Evolutionary conservation across 2,113 vertebrate genomes (phyloP).

Genomic region (Oceanodroma tethys): DNA sequence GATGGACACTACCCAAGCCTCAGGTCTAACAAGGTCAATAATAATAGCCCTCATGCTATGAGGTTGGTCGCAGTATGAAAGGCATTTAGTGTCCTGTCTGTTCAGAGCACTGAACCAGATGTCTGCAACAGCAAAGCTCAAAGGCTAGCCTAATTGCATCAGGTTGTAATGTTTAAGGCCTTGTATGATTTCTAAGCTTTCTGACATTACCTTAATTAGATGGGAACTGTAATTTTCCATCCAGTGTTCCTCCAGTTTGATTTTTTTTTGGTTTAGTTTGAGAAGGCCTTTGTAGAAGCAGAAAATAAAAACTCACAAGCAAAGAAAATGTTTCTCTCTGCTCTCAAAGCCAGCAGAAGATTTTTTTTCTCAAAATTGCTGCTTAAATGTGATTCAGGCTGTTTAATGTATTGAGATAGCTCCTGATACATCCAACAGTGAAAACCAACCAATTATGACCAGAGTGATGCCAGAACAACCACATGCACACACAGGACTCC

Average conservation of each 20-base stretch:
- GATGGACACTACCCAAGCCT: background rate
- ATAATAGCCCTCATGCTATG: background rate
- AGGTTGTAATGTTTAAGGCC: slow-evolving; percentile 12
- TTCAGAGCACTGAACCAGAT: background rate
- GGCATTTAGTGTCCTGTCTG: background rate
- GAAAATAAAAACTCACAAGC: background rate
- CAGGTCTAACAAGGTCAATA: background rate
- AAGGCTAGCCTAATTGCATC: slow-evolving; percentile 28
- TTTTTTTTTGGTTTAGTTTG: background rate
- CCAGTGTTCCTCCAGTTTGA: background rate
- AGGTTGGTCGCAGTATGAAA: background rate
- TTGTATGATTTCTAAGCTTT: background rate
- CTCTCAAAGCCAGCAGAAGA: background rate
- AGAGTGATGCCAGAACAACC: background rate
- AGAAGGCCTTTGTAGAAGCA: background rate
- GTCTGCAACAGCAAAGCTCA: slow-evolving; percentile 17
- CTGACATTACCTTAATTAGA: slow-evolving; percentile 53
- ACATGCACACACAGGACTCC: background rate
- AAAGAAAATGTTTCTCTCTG: background rate
- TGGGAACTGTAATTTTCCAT: slow-evolving; percentile 29
- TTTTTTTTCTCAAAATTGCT: background rate
- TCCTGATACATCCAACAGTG: background rate
- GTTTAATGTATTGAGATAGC: background rate
- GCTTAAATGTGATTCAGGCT: background rate
- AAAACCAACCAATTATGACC: background rate